phyloP scores from a whole-genome alignment of 2,888 invertebrate genomes.

The Myopa testacea region DNA sequence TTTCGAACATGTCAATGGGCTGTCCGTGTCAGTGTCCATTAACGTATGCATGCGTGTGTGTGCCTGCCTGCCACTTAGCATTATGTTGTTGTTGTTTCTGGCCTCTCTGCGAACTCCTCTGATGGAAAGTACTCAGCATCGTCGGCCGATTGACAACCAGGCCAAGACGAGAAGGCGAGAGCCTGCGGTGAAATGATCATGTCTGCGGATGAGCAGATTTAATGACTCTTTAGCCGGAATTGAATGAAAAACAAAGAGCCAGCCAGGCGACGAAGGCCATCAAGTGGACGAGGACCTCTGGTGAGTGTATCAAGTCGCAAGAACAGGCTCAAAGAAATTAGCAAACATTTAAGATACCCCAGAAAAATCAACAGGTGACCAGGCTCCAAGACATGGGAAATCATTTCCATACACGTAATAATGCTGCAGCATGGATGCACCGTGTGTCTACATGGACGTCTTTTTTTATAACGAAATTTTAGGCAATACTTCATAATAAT shows the following conservation, averaged over 20 bases:
- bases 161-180: background rate
- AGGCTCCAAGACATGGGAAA: background rate
- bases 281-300: background rate
- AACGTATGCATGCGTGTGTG: constrained; percentile 12
- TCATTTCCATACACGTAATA: background rate
- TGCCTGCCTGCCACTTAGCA: constrained; percentile 17
- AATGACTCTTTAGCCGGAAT: constrained; percentile 41
- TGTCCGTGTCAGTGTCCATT: background rate
- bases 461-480: background rate
- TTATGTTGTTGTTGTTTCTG: constrained; percentile 5
- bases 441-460: too few relatives aligned
- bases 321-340: too few relatives aligned
- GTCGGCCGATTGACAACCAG: constrained; percentile 22
- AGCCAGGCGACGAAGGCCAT: background rate
- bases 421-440: too few relatives aligned
- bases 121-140: background rate
- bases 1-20: constrained; percentile 20
- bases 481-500: constrained; percentile 6
- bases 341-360: too few relatives aligned
- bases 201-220: constrained; percentile 40
- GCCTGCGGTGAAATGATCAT: constrained; percentile 38
- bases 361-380: too few relatives aligned
- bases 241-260: background rate
- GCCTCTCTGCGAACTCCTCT: background rate
- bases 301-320: too few relatives aligned